Conservation (phyloP, 2,888 invertebrate species). For the Hymenopus coronatus region DNA sequence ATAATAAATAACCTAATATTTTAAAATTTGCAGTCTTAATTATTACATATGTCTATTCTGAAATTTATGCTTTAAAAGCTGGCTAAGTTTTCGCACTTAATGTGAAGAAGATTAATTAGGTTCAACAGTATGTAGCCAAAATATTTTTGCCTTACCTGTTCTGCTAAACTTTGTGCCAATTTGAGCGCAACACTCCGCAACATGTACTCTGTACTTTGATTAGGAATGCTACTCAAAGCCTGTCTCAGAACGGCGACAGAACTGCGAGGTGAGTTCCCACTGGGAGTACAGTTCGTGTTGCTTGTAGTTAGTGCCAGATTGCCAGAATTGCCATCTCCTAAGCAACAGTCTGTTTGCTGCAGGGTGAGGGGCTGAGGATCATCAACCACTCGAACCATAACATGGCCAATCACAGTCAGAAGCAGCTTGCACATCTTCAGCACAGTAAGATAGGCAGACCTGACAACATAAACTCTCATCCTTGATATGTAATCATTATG, state of each 20-base stretch:
- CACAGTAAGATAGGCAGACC: constrained; percentile 84
- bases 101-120: too few relatives aligned
- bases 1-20: too few relatives aligned
- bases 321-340: constrained; percentile 29
- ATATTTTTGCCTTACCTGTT: constrained; percentile 55
- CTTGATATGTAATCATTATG: neutral
- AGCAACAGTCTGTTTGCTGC: constrained; percentile 40
- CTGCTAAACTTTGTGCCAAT: constrained; percentile 76
- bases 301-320: neutral
- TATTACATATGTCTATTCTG: too few relatives aligned
- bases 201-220: constrained; percentile 79
- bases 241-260: constrained; percentile 65
- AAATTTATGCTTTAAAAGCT: too few relatives aligned
- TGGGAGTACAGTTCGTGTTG: neutral
- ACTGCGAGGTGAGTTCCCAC: constrained; percentile 42
- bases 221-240: constrained; percentile 79
- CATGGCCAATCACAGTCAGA: constrained; percentile 81
- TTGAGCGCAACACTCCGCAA: constrained; percentile 80
- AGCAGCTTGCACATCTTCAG: constrained; percentile 86
- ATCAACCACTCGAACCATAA: constrained; percentile 60
- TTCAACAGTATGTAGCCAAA: neutral
- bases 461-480: constrained; percentile 41
- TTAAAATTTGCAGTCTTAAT: too few relatives aligned
- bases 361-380: constrained; percentile 53
- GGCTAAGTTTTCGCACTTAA: too few relatives aligned